These are phyloP conservation scores for Fulmarus glacialis DNA, from an alignment of 2,113 vertebrate species.

Conservation along the genomic window DNA sequence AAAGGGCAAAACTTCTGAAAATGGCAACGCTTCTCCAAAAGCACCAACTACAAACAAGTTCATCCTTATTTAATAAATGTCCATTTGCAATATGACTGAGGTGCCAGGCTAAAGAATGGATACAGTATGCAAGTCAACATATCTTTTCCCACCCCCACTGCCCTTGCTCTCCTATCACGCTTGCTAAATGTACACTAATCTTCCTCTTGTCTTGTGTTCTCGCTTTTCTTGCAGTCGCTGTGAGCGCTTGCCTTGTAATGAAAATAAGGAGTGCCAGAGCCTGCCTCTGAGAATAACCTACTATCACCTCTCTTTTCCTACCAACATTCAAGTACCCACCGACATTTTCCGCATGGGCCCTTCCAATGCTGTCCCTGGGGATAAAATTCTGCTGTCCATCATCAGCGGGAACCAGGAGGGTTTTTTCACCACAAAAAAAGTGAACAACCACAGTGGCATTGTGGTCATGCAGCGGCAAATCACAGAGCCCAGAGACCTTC, in stretches of 20 bases:
- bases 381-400: conserved; percentile 91
- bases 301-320: conserved; percentile 97
- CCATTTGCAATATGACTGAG: background rate
- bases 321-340: conserved; percentile 92
- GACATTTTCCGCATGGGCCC: conserved; percentile 98
- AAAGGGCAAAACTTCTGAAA: background rate
- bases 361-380: conserved; percentile 84
- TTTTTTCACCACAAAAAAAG: conserved; percentile 85
- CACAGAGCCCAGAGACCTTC: conserved; percentile 86
- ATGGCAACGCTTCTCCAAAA: background rate
- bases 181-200: conserved; percentile 71
- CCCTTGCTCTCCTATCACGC: conserved; percentile 47
- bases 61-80: background rate
- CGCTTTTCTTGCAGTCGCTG: conserved; percentile 94
- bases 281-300: conserved; percentile 97
- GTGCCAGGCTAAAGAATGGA: background rate
- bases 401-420: conserved; percentile 88
- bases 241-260: conserved; percentile 98
- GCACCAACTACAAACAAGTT: background rate
- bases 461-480: conserved; percentile 87
- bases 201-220: conserved; percentile 75
- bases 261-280: conserved; percentile 91
- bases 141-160: background rate
- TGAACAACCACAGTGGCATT: conserved; percentile 83
- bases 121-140: background rate